These are phyloP conservation scores for Drosophila sechellia DNA, from an alignment of 1,140 invertebrate genomes.

Conservation along the genomic window DNA sequence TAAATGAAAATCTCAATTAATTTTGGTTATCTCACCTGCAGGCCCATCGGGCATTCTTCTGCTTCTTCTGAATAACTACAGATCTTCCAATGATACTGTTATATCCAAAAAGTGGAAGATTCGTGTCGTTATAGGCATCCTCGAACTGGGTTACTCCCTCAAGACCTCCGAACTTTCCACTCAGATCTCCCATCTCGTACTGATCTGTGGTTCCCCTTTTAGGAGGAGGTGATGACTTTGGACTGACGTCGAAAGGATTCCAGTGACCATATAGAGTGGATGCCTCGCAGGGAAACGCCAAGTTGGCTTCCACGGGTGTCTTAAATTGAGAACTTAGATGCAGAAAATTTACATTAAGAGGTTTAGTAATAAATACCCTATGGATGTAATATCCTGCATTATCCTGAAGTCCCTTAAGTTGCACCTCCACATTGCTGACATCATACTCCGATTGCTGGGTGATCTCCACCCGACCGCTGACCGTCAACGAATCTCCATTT, in stretches of 20 bases:
- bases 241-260: slow-evolving; percentile 91
- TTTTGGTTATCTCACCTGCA: slow-evolving; percentile 85
- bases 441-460: slow-evolving; percentile 94
- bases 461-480: slow-evolving; percentile 92
- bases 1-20: background rate
- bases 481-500: slow-evolving; percentile 88
- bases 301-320: slow-evolving; percentile 91
- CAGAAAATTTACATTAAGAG: too few species aligned
- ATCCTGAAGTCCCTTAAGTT: slow-evolving; percentile 89
- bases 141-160: slow-evolving; percentile 87
- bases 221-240: slow-evolving; percentile 86
- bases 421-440: slow-evolving; percentile 91
- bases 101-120: slow-evolving; percentile 93
- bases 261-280: slow-evolving; percentile 92
- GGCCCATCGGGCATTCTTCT: slow-evolving; percentile 89
- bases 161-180: slow-evolving; percentile 93
- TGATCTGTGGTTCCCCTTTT: slow-evolving; percentile 91
- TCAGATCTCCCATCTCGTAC: slow-evolving; percentile 95
- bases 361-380: slow-evolving; percentile 86
- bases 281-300: slow-evolving; percentile 95
- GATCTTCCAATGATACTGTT: slow-evolving; percentile 93
- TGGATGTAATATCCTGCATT: slow-evolving; percentile 93
- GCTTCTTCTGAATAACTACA: slow-evolving; percentile 93
- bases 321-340: slow-evolving; percentile 68
- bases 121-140: slow-evolving; percentile 91